These are phyloP conservation scores for Galaxias olidus DNA, from an alignment of 2,797 vertebrate species.

Conservation along the genomic window DNA sequence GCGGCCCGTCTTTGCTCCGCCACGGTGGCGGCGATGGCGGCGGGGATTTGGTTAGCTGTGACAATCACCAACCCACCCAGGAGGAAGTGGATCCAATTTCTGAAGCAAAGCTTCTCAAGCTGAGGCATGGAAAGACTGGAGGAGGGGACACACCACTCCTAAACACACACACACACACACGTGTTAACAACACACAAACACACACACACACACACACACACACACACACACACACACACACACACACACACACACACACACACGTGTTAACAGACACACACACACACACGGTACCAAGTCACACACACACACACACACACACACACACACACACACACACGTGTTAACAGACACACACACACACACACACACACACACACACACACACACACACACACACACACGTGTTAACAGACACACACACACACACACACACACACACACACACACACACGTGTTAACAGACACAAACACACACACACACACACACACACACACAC, in stretches of 20 bases:
- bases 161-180: slow-evolving; percentile 14
- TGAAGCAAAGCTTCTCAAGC: slow-evolving; percentile 32
- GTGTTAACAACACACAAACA: too few species aligned
- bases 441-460: too few species aligned
- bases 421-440: too few species aligned
- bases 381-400: too few species aligned
- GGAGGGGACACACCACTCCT: neutral
- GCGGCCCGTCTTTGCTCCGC: slow-evolving; percentile 23
- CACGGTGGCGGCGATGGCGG: slow-evolving; percentile 19
- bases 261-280: neutral
- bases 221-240: neutral
- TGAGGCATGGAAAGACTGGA: neutral
- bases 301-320: too few species aligned
- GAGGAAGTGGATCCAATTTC: slow-evolving; percentile 42
- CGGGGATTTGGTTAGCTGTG: slow-evolving; percentile 42
- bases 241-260: neutral
- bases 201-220: neutral
- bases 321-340: too few species aligned
- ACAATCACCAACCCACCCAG: slow-evolving; percentile 47
- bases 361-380: too few species aligned
- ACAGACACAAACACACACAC: neutral
- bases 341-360: too few species aligned
- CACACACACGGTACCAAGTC: too few species aligned
- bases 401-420: too few species aligned
- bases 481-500: neutral